Base-by-base conservation (phyloP, 2,888 invertebrate genomes). In the Tuta absoluta region DNA sequence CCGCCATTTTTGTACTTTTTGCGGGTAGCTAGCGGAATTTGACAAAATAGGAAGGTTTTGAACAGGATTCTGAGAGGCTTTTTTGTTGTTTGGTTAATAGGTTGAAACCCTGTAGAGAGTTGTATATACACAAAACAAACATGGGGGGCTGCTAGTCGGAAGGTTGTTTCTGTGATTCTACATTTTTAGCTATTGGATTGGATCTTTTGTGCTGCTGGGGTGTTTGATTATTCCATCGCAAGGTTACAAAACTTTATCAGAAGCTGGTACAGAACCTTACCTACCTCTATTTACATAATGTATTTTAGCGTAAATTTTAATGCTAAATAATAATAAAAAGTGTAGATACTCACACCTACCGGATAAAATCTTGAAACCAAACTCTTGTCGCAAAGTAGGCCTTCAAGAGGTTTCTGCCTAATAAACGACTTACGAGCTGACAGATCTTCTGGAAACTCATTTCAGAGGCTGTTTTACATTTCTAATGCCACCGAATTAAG, bases 401-500 rank as follows among this genome's bases (percentile, higher is more conserved):
- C 21, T 67, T 66, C 69, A 69, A 68, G 67, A 53, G 51, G 48
- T 37, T 38, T 28, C 67, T 69, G 69, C 72, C 77, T 80, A 81
- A 84, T 82, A 77, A 82, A 81, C 80, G 78, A 71, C 65, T 66
- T 68, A 72, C 71, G 69, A 71, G 73, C 74, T 77, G 79, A 80
- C 75, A 75, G 76, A 81, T 81, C 74, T 72, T 74, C 66, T 76
- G 74, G 78, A 82, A 83, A 81, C 84, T 87, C 84, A 86, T 87
- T 86, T 82, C 79, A 80, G 69, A 68, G 72, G 72, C 85, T 84
- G 79, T 81, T 87, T 87, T 85, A 87, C 85, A 87, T 87, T 87
- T 85, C 84, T 82, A 85, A 86, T 86, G 77, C 76, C 73, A 67
- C 71, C 72, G 75, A 72, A 74, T 75, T 74, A 45, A 59, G 38